phyloP scores from a whole-genome alignment of 2,113 vertebrate genomes.

The Antennarius striatus region DNA sequence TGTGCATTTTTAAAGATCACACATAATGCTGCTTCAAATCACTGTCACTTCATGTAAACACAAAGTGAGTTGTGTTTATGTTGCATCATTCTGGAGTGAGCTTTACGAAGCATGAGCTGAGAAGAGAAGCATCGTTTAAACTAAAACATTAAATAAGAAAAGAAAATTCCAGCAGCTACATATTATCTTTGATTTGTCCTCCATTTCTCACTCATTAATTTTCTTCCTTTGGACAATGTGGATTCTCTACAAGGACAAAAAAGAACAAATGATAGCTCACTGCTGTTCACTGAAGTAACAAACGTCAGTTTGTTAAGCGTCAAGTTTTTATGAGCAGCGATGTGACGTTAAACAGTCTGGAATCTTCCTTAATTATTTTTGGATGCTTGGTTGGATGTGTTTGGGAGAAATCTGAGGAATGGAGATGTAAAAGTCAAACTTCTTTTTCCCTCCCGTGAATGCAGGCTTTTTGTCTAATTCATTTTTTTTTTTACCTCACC shows the following conservation, averaged over 20 bases:
- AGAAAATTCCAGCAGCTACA: background rate
- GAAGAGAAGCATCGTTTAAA: no score
- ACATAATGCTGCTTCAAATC: constrained; percentile 1
- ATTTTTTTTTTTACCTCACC: background rate
- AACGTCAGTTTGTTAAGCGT: background rate
- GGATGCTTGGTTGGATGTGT: background rate
- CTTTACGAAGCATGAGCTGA: background rate
- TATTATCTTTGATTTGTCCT: background rate
- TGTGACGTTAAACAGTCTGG: background rate
- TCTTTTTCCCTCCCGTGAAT: background rate
- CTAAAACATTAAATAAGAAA: background rate
- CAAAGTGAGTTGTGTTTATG: background rate
- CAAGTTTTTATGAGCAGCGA: constrained; percentile 5
- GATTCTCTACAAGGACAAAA: constrained; percentile 5
- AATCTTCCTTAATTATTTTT: constrained; percentile 4
- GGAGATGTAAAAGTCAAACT: background rate
- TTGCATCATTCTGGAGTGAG: constrained; percentile 10
- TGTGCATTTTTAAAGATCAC: constrained; percentile 12
- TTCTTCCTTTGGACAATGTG: constrained; percentile 16
- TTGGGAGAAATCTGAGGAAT: constrained; percentile 8
- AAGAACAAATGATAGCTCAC: constrained; percentile 35
- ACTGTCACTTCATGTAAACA: constrained; percentile 12
- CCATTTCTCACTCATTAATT: constrained; percentile 14
- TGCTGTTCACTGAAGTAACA: constrained; percentile 3
- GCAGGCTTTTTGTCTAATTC: constrained; percentile 3